Evolutionary conservation across 30 jellyfish, hydroid and myxozoan species (phyloP), one percentile per base, ranked within the genome.

Genomic region (Chironex yamaguchii): DNA sequence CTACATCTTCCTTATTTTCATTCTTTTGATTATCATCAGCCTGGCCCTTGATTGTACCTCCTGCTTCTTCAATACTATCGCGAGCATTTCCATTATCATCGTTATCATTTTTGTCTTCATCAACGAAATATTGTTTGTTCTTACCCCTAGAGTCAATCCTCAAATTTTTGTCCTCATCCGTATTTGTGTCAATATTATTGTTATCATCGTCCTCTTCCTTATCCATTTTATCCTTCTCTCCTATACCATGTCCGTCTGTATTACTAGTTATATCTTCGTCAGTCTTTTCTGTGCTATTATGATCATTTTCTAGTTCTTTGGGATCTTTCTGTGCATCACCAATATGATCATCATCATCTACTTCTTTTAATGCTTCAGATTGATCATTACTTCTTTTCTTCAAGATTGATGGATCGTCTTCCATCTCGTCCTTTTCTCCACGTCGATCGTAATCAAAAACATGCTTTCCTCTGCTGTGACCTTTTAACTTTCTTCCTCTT

Each of bases 21-120:
- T 29, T 66, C 9, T 4, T 2, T 31, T 31, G 30, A 25, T 25
- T 48, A 29, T 36, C 9, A 17, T 13, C 79, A 27, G 9, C 34
- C 2, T 29, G 14, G 32, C 36, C 25, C 3, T 82, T 36, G 26
- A 27, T 48, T 70, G 36, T 89, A 0, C 81, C 29, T 71, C 81
- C 97, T 20, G 52, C 96, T 23, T 70, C 92, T 3, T 69, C 92
- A 58, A 69, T 65, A 0, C 24, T 24, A 32, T 86, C 82, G 4
- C 76, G 89, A 81, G 71, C 79, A 0, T 87, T 48, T 2, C 82
- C 94, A 54, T 76, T 68, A 0, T 90, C 89, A 17, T 67, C 92
- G 14, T 62, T 76, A 62, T 62, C 77, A 26, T 72, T 83, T 32
- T 63, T 53, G 23, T 76, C 89, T 29, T 80, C 72, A 32, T 85